A percentile compares a stretch with the other conserved stretches of the same genome.
Conservation (phyloP, 2,797 vertebrate genomes). For the Peromyscus melanophrys region DNA sequence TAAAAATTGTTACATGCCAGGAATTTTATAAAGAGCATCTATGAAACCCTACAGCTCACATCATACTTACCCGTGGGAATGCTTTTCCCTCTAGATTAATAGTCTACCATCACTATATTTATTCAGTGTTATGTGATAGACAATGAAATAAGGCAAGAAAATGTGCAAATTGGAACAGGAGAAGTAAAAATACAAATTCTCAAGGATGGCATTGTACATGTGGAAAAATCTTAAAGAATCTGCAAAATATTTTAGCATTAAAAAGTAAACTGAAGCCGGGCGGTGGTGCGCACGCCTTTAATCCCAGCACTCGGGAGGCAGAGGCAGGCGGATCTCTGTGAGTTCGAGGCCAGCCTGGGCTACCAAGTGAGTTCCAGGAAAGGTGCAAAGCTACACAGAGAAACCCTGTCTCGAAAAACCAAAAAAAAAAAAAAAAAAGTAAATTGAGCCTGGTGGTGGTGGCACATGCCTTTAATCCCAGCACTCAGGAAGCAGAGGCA, state of each 20-base stretch:
- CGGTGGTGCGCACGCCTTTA: too few species aligned
- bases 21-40: not conserved
- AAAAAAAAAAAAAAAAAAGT: not conserved
- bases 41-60: slow-evolving; percentile 1
- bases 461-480: too few species aligned
- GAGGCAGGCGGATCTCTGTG: too few species aligned
- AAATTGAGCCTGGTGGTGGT: too few species aligned
- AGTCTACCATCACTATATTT: not conserved
- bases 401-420: too few species aligned
- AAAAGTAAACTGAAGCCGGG: not conserved
- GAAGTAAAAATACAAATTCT: slow-evolving; percentile 33
- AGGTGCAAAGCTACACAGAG: too few species aligned
- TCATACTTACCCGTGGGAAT: not conserved
- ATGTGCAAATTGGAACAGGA: slow-evolving; percentile 3
- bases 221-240: slow-evolving; percentile 6
- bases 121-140: not conserved
- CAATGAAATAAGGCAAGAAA: slow-evolving; percentile 21
- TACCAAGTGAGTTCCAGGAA: too few species aligned
- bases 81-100: slow-evolving; percentile 13
- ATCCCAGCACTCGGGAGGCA: too few species aligned
- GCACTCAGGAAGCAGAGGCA: too few species aligned
- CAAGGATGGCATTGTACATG: not conserved
- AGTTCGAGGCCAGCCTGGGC: too few species aligned
- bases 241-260: not conserved
- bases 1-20: not conserved